phyloP scores from a whole-genome alignment of 1,140 invertebrate species.

The Orchesella cincta region DNA sequence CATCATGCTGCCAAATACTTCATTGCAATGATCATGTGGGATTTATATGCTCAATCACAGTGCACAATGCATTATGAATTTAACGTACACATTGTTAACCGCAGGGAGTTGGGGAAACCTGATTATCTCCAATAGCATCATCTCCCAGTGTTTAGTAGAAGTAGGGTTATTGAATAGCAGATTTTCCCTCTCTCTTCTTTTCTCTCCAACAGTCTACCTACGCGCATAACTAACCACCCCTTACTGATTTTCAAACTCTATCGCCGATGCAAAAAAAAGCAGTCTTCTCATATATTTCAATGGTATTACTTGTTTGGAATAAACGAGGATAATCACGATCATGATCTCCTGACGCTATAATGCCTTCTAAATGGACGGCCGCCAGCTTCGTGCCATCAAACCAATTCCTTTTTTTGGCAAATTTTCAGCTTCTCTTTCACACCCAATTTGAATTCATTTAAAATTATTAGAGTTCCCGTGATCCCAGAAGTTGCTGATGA shows the following conservation, averaged over 20 bases:
- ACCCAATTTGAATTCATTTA: neutral
- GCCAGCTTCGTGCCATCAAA: neutral
- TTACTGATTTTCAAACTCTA: neutral
- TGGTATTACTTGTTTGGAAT: neutral
- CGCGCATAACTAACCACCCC: neutral
- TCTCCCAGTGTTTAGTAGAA: neutral
- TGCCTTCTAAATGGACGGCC: neutral
- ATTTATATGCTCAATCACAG: neutral
- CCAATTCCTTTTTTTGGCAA: neutral
- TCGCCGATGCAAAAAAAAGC: neutral
- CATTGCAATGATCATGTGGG: no score
- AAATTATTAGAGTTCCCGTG: neutral
- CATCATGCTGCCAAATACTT: no score
- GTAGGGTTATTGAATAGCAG: neutral
- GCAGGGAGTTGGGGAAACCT: slow-evolving; percentile 14
- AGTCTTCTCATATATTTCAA: neutral
- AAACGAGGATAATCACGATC: neutral
- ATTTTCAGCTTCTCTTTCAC: neutral
- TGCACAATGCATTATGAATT: neutral
- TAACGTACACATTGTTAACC: neutral
- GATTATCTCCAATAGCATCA: slow-evolving; percentile 13
- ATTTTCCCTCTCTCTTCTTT: neutral
- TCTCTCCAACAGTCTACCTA: neutral
- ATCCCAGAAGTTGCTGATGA: no score
- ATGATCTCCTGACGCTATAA: neutral